Base-by-base conservation (phyloP, 2,797 vertebrate genomes). In the Chanos chanos region DNA sequence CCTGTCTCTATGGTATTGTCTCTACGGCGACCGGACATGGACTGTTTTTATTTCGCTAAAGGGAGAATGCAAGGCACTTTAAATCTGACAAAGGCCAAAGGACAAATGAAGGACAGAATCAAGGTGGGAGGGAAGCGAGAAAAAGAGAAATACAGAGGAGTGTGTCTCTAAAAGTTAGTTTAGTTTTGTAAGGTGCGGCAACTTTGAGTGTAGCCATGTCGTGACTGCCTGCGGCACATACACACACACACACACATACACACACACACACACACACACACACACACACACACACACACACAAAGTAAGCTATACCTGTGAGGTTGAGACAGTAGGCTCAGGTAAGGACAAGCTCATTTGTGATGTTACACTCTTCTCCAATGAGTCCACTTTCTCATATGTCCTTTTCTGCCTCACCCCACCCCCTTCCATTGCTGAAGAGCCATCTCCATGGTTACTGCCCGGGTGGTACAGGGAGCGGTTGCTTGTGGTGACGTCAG, bases 351-450 rank as follows among this genome's bases (percentile, higher is more conserved):
- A 68, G 28, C 78, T 87, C 27, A 73, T 81, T 68, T 86, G 86
- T 36, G 83, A 84, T 24, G 80, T 81, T 60, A 75, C 19, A 0
- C 82, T 89, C 71, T 87, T 89, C 77, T 90, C 89, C 72, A 91
- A 66, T 8, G 86, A 87, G 76, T 89, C 83, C 68, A 89, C 85
- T 78, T 89, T 90, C 77, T 91, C 90, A 41, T 86, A 91, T 15
- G 88, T 87, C 63, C 88, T 86, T 69, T 91, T 91, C 77, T 91
- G 87, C 40, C 89, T 74, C 7, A 68, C 57, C 49, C 80, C 45
- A 12, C 73, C 25, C 4, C 73, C 74, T n/a, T 91, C 89, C 40
- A 78, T 81, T 0, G 70, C 74, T 50, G 68, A 33, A 18, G 70
- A 61, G 0, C 60, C 69, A 1, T 80, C 79, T 0, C 13, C 70